Conservation (phyloP, 1,140 invertebrate species). For the Cydia amplana region DNA sequence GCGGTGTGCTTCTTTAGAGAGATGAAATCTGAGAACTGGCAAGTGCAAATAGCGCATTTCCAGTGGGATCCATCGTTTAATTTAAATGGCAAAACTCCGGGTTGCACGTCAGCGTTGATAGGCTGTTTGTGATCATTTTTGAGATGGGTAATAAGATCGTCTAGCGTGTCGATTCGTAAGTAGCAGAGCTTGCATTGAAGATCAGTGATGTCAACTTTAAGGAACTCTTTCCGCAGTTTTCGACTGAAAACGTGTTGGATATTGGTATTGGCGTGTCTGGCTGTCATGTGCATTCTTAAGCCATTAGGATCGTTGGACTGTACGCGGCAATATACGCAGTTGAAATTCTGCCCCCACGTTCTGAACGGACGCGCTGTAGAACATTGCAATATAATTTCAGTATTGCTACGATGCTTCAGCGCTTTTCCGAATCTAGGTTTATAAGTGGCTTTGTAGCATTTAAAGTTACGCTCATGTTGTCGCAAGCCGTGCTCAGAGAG, state of each 20-base stretch:
- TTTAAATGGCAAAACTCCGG: conserved; percentile 67
- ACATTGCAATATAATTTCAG: conserved; percentile 71
- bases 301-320: conserved; percentile 68
- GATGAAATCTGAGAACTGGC: conserved; percentile 71
- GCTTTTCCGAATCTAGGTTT: conserved; percentile 69
- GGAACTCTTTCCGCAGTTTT: conserved; percentile 65
- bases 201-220: conserved; percentile 70
- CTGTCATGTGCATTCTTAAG: conserved; percentile 63
- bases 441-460: conserved; percentile 67
- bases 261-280: conserved; percentile 64
- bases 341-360: conserved; percentile 71
- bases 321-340: conserved; percentile 68
- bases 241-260: conserved; percentile 65
- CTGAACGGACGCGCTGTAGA: conserved; percentile 69
- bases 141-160: conserved; percentile 65
- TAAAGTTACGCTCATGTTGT: conserved; percentile 68
- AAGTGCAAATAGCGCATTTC: conserved; percentile 67
- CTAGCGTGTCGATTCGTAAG: conserved; percentile 59
- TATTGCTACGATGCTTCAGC: conserved; percentile 65
- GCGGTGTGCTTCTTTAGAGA: conserved; percentile 71
- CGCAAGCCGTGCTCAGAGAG: conserved; percentile 65
- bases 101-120: conserved; percentile 62
- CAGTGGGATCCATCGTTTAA: conserved; percentile 63
- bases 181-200: conserved; percentile 71
- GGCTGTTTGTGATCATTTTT: conserved; percentile 71